These are phyloP conservation scores for Amphiprion percula DNA, from an alignment of 2,113 vertebrate species.

Conservation along the genomic window DNA sequence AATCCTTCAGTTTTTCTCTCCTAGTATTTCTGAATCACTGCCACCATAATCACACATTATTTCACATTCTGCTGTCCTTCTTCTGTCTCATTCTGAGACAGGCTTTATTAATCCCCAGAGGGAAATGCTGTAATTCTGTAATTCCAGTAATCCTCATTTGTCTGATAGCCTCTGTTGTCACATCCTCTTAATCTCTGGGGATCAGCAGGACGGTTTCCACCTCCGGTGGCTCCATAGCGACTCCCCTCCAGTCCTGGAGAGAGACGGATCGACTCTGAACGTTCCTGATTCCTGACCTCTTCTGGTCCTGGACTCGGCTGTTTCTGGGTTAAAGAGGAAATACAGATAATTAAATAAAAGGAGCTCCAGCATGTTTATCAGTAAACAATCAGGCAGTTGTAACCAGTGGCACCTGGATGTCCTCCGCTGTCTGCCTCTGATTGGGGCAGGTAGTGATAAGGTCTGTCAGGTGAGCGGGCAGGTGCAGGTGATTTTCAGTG, in stretches of 20 bases:
- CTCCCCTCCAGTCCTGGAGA: background rate
- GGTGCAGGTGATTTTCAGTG: no score
- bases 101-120: no score
- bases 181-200: slow-evolving; percentile 16
- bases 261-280: slow-evolving; percentile 60
- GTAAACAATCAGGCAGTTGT: no score
- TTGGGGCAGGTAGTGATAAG: no score
- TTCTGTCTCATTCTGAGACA: background rate
- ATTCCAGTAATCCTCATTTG: slow-evolving; percentile 32
- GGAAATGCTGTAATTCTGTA: background rate
- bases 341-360: background rate
- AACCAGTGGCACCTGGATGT: no score
- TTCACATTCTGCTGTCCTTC: background rate
- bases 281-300: background rate
- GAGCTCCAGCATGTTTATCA: no score
- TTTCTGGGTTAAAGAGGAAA: slow-evolving; percentile 22
- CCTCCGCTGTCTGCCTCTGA: no score
- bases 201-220: background rate
- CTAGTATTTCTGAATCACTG: no score
- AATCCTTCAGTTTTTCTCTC: no score
- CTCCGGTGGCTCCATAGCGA: slow-evolving; percentile 72
- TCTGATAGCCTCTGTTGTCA: slow-evolving; percentile 62
- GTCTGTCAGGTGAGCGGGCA: no score
- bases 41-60: no score
- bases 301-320: slow-evolving; percentile 31